Evolutionary conservation across 2,113 vertebrate genomes (phyloP), one percentile per base, ranked within the genome.

Genomic region (Apodemus speciosus): DNA sequence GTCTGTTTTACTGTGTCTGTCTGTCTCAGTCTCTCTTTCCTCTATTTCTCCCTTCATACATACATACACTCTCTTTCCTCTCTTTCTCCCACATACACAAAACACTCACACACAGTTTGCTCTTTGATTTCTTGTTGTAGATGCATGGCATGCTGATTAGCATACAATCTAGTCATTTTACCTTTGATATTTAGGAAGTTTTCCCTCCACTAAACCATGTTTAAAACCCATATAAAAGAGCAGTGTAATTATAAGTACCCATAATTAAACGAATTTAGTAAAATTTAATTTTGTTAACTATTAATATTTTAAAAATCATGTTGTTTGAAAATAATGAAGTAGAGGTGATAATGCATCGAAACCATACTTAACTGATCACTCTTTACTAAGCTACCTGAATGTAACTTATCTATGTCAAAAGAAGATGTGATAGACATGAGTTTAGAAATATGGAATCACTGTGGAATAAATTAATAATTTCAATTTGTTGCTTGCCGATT

Each of bases 41-140:
- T 32, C 30, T 66, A 13, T 66, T n/a, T n/a, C n/a, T n/a, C n/a
- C n/a, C n/a, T n/a, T n/a, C n/a, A n/a, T n/a, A n/a, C n/a, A n/a
- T n/a, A n/a, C n/a, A n/a, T n/a, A n/a, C n/a, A n/a, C 64, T 66
- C 13, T 66, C 5, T 66, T 15, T 4, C 11, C 13, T 35, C 64
- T 35, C 64, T 66, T 66, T 66, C 64, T 66, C 64, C 13, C 13
- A 46, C 25, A 75, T 27, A 79, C 76, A 79, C 32, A 76, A 77
- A 30, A 35, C 30, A 76, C 14, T 18, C 75, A 79, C 18, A n/a
- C 2, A 40, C 75, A 69, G 30, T 91, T n/a, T 75, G 32, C 71
- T 9, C 53, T 96, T 90, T 88, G 69, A 90, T 71, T 97, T 94
- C 38, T 89, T 49, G 0, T 84, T 96, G 21, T 32, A 69, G 18